Evolutionary conservation across 1,140 invertebrate species (phyloP), one percentile per base, ranked within the genome.

Genomic region (Drosophila cardini): DNA sequence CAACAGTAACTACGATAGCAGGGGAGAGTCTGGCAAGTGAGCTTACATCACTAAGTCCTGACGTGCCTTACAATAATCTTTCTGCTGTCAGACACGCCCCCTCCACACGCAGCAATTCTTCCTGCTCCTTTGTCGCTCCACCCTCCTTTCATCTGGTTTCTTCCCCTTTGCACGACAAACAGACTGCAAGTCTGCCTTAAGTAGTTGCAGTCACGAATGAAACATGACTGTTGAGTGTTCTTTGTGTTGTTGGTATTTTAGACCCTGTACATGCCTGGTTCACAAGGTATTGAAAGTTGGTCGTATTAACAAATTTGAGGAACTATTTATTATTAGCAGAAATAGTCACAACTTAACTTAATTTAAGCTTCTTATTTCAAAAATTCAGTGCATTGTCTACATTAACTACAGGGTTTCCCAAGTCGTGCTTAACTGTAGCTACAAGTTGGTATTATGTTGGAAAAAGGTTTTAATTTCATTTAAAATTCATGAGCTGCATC

Each of bases 401-500:
- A 38, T 11, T n/a, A 38, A 38, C 9, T n/a, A 16, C 42, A 53
- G 15, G 32, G 50, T 34, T 38, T 48, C 21, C 42, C 60, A 11
- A 3, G 36, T 26, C 26, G 21, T 80, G n/a, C 42, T 43, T 65
- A 10, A 10, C 21, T 26, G 4, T 26, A 26, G 5, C 21, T 26
- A 26, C 21, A 48, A 57, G 45, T 46, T 65, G 42, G 78, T 77
- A 73, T 61, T 82, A 72, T 75, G 70, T 65, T 68, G 63, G 45
- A 72, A 64, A 48, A 79, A 50, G 62, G 61, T 80, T 86, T 83
- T 87, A 89, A 89, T 87, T 83, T 80, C 67, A 89, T 89, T 77
- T 79, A 34, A 80, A 87, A 87, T 87, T 87, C 84, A 87, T 86
- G 83, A 86, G 53, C 75, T 86, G 82, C 83, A 78, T 48, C 40